Conservation (phyloP, 2,888 invertebrate genomes). For the Limnephilus marmoratus region DNA sequence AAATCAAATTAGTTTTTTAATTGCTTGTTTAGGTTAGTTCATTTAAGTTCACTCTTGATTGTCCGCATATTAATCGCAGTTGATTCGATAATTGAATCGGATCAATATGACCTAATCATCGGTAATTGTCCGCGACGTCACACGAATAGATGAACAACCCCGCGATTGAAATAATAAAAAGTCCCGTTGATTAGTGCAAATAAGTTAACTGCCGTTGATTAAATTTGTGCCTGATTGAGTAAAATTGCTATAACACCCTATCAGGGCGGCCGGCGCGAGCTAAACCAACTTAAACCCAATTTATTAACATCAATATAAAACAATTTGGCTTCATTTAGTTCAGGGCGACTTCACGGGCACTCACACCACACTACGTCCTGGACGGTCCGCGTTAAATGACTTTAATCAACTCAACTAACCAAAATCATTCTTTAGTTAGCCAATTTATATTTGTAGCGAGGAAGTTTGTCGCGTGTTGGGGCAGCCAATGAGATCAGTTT, state of each 20-base stretch:
- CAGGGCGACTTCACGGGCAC: slow-evolving; percentile 71
- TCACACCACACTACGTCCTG: slow-evolving; percentile 75
- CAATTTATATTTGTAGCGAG: slow-evolving; percentile 75
- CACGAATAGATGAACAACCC: slow-evolving; percentile 49
- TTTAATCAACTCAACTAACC: slow-evolving; percentile 80
- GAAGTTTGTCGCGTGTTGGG: slow-evolving; percentile 65
- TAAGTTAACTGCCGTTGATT: slow-evolving; percentile 66
- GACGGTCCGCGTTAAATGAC: slow-evolving; percentile 77
- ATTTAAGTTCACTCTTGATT: slow-evolving; percentile 4
- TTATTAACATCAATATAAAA: slow-evolving; percentile 72
- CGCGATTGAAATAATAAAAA: slow-evolving; percentile 51
- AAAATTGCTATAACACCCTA: slow-evolving; percentile 67
- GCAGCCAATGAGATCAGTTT: slow-evolving; percentile 47
- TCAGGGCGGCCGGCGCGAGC: slow-evolving; percentile 61
- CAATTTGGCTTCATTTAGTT: slow-evolving; percentile 76
- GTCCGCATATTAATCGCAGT: slow-evolving; percentile 27
- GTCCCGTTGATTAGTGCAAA: slow-evolving; percentile 65
- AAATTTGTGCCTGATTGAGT: slow-evolving; percentile 67
- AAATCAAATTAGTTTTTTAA: neutral
- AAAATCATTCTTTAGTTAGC: slow-evolving; percentile 78
- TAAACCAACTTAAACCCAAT: slow-evolving; percentile 64
- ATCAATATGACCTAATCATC: slow-evolving; percentile 56
- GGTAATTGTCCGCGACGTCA: slow-evolving; percentile 49
- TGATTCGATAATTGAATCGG: slow-evolving; percentile 51
- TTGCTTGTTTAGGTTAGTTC: neutral